phyloP scores from a whole-genome alignment of 2,113 vertebrate genomes.

The Corapipo altera region DNA sequence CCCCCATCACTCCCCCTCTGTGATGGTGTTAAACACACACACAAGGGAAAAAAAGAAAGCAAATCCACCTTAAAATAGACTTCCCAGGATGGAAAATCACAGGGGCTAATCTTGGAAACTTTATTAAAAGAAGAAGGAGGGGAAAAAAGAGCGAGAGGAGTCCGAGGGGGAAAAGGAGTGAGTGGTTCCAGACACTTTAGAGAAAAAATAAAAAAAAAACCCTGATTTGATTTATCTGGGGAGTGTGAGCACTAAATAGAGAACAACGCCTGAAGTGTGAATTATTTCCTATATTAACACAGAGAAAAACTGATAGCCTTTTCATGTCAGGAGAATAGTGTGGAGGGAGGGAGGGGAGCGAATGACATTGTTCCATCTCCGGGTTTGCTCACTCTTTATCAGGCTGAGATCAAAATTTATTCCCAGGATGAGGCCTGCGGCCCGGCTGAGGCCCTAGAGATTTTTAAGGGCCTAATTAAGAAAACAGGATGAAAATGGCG shows the following conservation, averaged over 20 bases:
- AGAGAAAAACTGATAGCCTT: slow-evolving; percentile 79
- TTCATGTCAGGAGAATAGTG: slow-evolving; percentile 78
- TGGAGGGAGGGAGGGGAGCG: background rate
- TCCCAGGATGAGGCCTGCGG: slow-evolving; percentile 71
- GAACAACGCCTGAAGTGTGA: slow-evolving; percentile 77
- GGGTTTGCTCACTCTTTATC: slow-evolving; percentile 73
- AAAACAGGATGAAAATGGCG: slow-evolving; percentile 80
- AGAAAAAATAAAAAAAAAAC: background rate
- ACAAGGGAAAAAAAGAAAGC: background rate
- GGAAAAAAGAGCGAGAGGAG: background rate
- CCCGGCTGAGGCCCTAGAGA: slow-evolving; percentile 67
- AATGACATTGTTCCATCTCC: slow-evolving; percentile 70
- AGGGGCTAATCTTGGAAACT: slow-evolving; percentile 46
- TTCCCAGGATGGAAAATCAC: slow-evolving; percentile 23
- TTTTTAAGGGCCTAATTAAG: slow-evolving; percentile 79
- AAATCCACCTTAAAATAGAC: slow-evolving; percentile 18
- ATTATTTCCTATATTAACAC: slow-evolving; percentile 86
- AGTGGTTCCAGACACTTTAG: slow-evolving; percentile 36
- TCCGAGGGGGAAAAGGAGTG: background rate
- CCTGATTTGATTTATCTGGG: slow-evolving; percentile 68
- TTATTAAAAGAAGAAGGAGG: slow-evolving; percentile 10
- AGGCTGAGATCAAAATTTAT: slow-evolving; percentile 72
- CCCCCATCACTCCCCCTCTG: fast-evolving
- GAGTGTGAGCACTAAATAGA: slow-evolving; percentile 71
- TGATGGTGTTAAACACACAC: background rate